Conservation (phyloP, 2,888 invertebrate species). For the Didymodactylos carnosus region DNA sequence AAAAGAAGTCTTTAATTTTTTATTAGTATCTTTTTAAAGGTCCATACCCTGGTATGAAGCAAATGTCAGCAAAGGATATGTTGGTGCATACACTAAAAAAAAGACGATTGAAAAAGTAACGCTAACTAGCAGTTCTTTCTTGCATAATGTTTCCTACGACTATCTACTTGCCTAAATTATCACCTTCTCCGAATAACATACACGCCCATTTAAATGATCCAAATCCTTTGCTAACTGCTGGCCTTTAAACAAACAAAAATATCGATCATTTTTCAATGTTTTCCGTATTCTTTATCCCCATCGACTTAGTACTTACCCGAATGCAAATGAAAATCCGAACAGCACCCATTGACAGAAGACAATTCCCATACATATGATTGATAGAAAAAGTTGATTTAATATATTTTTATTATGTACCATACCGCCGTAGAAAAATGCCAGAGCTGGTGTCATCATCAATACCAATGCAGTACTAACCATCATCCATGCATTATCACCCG, state of each 20-base stretch:
- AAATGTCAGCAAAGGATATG: not conserved
- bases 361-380: not conserved
- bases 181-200: not conserved
- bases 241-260: no score
- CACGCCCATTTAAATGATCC: not conserved
- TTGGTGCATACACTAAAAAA: not conserved
- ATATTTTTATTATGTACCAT: not conserved
- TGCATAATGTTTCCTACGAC: no score
- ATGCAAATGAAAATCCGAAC: not conserved
- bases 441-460: not conserved
- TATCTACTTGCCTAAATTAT: no score
- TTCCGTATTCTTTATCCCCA: no score
- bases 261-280: no score
- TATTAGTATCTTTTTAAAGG: no score
- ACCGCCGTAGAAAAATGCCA: not conserved
- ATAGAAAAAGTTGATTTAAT: not conserved
- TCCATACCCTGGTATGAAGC: no score
- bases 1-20: no score
- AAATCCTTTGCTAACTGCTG: not conserved
- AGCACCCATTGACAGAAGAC: not conserved
- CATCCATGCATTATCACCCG: not conserved
- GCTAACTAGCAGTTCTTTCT: no score
- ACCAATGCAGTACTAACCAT: not conserved
- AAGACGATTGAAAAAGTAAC: no score
- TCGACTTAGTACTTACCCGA: no score